Evolutionary conservation across 2,797 vertebrate genomes (phyloP), one percentile per base, ranked within the genome.

Genomic region (Lithobates sylvaticus): DNA sequence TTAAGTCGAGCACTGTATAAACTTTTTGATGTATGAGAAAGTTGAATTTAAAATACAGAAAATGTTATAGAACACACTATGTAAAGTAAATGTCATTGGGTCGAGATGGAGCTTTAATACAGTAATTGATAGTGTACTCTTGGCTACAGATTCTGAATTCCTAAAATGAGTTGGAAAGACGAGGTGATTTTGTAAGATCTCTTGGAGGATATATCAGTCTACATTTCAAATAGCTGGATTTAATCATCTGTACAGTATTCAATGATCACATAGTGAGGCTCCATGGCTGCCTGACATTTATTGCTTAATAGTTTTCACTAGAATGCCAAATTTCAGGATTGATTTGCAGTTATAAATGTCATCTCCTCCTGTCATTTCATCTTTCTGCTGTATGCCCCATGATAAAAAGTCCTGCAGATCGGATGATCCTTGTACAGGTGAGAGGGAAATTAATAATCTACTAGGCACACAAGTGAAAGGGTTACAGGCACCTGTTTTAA

Each of bases 301-400:
- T 87, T 87, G 86, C 86, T 80, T 87, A 79, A 87, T 87, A 87
- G 86, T 84, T 87, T 84, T 84, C 82, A 84, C 86, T 84, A 80
- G 61, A 74, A 87, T 70, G 81, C 61, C 86, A 76, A 73, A n/a
- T 73, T 83, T 69, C 39, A 79, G 81, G 86, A 87, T 84, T 80
- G 77, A 87, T 76, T 87, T 71, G 32, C 36, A 70, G 65, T 78
- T 76, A 87, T 70, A 87, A 87, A 87, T 87, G 86, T 76, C 81
- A 87, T 80, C 74, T 64, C 36, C 64, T 65, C 71, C 69, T 84
- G 76, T 87, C 81, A 68, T 65, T 84, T 87, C 76, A 76, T 76
- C 81, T 79, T 86, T 83, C 70, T 75, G 70, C 76, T 78, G 73
- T 54, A 78, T 78, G 76, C 61, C 26, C 65, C n/a, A 50, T 67